phyloP scores from a whole-genome alignment of 2,888 invertebrate genomes.

The Leucophenga montana region DNA sequence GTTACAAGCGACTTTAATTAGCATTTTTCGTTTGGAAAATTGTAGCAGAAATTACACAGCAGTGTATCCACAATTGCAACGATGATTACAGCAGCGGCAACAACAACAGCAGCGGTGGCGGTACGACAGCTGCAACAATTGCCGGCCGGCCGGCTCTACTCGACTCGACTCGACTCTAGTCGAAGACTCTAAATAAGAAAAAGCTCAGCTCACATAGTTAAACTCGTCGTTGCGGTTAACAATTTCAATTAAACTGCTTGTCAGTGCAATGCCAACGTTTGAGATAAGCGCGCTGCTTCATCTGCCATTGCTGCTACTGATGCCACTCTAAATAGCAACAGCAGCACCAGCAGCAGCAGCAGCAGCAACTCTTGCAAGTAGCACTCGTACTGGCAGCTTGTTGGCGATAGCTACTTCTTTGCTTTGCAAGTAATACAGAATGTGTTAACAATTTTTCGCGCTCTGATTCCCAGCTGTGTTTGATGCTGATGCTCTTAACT shows the following conservation, averaged over 20 bases:
- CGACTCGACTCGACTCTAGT: background rate
- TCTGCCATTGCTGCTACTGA: background rate
- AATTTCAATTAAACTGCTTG: slow-evolving; percentile 65
- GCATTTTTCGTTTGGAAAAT: slow-evolving; percentile 54
- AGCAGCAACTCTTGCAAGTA: slow-evolving; percentile 25
- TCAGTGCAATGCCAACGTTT: slow-evolving; percentile 37
- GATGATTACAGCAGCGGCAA: slow-evolving; percentile 26
- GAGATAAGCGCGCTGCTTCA: slow-evolving; percentile 14
- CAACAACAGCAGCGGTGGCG: no score
- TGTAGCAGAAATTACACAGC: slow-evolving; percentile 35
- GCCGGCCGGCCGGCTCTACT: background rate
- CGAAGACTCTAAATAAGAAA: background rate
- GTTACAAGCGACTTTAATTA: slow-evolving; percentile 60
- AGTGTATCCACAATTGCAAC: slow-evolving; percentile 23
- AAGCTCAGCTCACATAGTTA: background rate
- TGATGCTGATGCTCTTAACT: slow-evolving; percentile 4
- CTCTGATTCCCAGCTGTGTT: slow-evolving; percentile 44
- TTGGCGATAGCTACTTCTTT: slow-evolving; percentile 47
- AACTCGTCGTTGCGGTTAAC: slow-evolving; percentile 10
- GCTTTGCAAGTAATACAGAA: slow-evolving; percentile 30
- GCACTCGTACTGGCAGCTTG: slow-evolving; percentile 27
- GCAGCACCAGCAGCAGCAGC: slow-evolving; percentile 17
- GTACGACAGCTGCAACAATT: slow-evolving; percentile 23
- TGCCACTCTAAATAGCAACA: slow-evolving; percentile 33
- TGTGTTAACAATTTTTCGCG: slow-evolving; percentile 64